Percentiles rank a stretch among this genome's conserved stretches.
These are phyloP conservation scores for Lepidonotus clava DNA, from an alignment of 2,888 invertebrate species.

Conservation along the genomic window DNA sequence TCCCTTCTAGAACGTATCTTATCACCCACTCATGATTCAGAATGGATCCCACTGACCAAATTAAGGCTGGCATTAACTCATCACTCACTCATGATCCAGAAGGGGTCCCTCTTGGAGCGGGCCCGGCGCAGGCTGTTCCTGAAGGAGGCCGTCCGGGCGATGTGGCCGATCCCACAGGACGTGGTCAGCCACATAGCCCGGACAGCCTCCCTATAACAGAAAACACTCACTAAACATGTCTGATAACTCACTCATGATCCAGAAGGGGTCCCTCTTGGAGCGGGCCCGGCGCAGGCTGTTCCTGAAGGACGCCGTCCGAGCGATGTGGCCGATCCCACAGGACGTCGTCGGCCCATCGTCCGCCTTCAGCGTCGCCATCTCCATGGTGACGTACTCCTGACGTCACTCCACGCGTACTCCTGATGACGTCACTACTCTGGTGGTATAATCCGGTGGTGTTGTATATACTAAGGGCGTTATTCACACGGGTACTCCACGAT, in stretches of 20 bases:
- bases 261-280: constrained; percentile 62
- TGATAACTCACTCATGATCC: constrained; percentile 64
- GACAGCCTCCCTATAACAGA: too few relatives aligned
- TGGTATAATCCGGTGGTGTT: too few relatives aligned
- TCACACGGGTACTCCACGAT: too few relatives aligned
- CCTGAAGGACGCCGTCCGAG: constrained; percentile 61
- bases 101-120: constrained; percentile 62
- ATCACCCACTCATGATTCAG: constrained; percentile 65
- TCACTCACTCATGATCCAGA: constrained; percentile 65
- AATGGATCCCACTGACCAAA: too few relatives aligned
- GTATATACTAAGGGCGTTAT: too few relatives aligned
- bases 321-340: constrained; percentile 60
- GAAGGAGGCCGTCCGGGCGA: constrained; percentile 62
- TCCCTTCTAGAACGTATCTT: constrained; percentile 59
- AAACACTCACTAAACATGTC: too few relatives aligned
- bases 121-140: constrained; percentile 61
- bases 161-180: constrained; percentile 58
- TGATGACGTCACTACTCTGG: too few relatives aligned
- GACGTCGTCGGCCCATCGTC: neutral
- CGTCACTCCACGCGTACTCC: too few relatives aligned
- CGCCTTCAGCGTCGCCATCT: neutral
- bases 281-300: constrained; percentile 62
- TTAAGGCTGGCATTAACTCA: neutral
- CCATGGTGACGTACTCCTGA: neutral
- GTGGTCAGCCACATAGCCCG: too few relatives aligned